A percentile compares a stretch with the other conserved stretches of the same genome.
Evolutionary conservation across 30 jellyfish, hydroid and myxozoan species (phyloP).

Genomic region (Cassiopea xamachana): DNA sequence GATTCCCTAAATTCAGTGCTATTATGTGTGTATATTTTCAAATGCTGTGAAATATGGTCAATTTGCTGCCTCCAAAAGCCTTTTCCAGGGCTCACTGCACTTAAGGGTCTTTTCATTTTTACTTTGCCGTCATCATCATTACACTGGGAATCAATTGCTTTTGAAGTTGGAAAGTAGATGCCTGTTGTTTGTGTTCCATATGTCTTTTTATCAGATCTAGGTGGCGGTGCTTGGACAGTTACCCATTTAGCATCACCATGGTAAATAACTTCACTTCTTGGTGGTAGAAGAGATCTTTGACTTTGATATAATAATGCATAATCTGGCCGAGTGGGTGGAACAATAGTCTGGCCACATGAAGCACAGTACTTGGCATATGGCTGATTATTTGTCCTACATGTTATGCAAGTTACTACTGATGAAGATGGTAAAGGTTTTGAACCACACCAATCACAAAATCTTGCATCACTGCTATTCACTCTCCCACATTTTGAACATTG

Average conservation of each 20-base stretch:
- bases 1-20: conserved; percentile 88
- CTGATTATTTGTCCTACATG: conserved; percentile 72
- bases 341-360: conserved; percentile 79
- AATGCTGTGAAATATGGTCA: conserved; percentile 86
- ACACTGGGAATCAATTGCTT: conserved; percentile 54
- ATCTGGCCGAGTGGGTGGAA: conserved; percentile 87
- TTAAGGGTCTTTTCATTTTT: conserved; percentile 44
- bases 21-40: conserved; percentile 90
- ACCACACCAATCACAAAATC: conserved; percentile 99
- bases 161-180: conserved; percentile 61
- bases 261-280: conserved; percentile 8
- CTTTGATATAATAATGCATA: conserved; percentile 34
- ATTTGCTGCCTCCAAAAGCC: conserved; percentile 98
- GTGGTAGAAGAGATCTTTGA: conserved; percentile 11
- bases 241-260: conserved; percentile 65
- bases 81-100: conserved; percentile 92
- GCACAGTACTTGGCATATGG: conserved; percentile 80
- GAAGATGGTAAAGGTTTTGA: conserved; percentile 76
- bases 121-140: conserved; percentile 38
- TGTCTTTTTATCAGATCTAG: conserved; percentile 39
- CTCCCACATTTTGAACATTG: conserved; percentile 90
- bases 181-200: conserved; percentile 77
- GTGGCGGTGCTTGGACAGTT: conserved; percentile 53
- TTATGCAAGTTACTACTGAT: conserved; percentile 70
- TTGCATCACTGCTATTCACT: conserved; percentile 90